phyloP scores from a whole-genome alignment of 2,113 vertebrate species.

The Percopsis transmontana region DNA sequence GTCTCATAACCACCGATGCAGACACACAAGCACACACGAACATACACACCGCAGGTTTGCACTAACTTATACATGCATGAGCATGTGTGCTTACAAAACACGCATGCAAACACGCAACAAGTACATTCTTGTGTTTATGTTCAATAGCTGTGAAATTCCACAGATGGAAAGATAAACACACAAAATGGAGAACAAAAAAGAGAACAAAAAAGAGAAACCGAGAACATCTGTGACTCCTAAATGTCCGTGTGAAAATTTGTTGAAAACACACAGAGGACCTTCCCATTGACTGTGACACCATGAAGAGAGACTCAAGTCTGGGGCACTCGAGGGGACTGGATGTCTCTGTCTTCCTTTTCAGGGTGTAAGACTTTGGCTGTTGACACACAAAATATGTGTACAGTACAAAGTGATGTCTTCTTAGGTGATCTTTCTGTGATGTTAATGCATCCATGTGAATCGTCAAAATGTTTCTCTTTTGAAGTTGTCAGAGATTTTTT shows the following conservation, averaged over 20 bases:
- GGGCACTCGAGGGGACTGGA: not conserved
- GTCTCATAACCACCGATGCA: not conserved
- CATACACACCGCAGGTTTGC: not conserved
- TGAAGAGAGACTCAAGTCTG: not conserved
- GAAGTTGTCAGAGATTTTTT: no score
- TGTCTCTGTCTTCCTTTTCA: not conserved
- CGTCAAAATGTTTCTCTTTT: not conserved
- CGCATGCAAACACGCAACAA: not conserved
- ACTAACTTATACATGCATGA: not conserved
- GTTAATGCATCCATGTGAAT: no score
- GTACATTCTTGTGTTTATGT: not conserved
- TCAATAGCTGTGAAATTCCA: not conserved
- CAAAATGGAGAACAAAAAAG: not conserved
- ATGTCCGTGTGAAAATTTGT: not conserved
- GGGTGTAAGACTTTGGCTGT: not conserved
- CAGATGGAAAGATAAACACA: not conserved
- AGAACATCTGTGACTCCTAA: conserved; percentile 1
- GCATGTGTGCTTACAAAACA: not conserved
- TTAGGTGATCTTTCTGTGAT: not conserved
- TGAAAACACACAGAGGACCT: conserved; percentile 1
- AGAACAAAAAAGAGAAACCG: not conserved
- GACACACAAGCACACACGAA: conserved; percentile 11
- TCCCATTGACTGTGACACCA: not conserved
- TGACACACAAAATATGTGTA: not conserved
- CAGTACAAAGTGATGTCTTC: not conserved